A percentile compares a stretch with the other conserved stretches of the same genome.
phyloP scores from a whole-genome alignment of 2,888 invertebrate species.

The Mesorhabditis belari region DNA sequence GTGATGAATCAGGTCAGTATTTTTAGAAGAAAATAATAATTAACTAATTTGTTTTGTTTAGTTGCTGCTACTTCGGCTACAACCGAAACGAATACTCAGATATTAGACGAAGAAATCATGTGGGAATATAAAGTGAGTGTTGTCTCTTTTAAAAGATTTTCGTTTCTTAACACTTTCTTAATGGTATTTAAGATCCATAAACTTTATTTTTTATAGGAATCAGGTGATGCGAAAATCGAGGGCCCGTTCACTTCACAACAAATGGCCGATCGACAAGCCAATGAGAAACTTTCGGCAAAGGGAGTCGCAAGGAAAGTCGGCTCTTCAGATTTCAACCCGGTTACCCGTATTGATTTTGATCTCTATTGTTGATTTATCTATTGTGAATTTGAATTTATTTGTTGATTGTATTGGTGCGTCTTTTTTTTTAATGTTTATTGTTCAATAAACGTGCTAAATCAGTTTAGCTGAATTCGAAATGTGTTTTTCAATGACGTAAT shows the following conservation, averaged over 20 bases:
- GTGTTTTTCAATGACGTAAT: no score
- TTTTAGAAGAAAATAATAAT: neutral
- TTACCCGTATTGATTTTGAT: conserved; percentile 42
- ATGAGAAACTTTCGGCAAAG: conserved; percentile 21
- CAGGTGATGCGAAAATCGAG: neutral
- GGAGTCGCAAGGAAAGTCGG: conserved; percentile 31
- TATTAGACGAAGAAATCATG: conserved; percentile 18
- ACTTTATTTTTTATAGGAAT: conserved; percentile 7
- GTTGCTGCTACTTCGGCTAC: conserved; percentile 1
- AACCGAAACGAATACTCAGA: neutral
- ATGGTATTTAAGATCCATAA: no score
- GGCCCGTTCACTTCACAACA: conserved; percentile 26
- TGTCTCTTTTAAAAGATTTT: neutral
- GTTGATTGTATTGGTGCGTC: no score
- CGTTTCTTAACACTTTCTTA: neutral
- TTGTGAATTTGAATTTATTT: no score
- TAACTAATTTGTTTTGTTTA: neutral
- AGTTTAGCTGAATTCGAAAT: no score
- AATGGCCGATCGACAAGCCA: conserved; percentile 25
- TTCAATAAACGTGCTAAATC: no score
- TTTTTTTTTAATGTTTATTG: no score
- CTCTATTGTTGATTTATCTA: conserved; percentile 27
- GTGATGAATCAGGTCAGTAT: conserved; percentile 18
- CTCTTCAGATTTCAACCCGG: conserved; percentile 32
- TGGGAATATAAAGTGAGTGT: conserved; percentile 39